Evolutionary conservation across 2,797 vertebrate genomes (phyloP), one percentile per base, ranked within the genome.

Genomic region (Oceanodroma leucorhoa): DNA sequence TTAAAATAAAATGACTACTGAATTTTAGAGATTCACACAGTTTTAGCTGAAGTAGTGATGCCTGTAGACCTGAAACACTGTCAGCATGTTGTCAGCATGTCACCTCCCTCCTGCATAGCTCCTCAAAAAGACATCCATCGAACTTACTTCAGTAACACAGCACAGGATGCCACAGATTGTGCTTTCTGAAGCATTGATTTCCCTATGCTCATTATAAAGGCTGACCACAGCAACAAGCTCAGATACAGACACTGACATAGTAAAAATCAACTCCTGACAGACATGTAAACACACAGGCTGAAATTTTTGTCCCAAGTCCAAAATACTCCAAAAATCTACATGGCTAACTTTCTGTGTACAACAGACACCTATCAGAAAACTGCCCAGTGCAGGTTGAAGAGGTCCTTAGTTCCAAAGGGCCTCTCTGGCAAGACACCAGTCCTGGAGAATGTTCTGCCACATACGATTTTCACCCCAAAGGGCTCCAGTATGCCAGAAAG

Each of bases 381-480:
- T 41, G 10, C 18, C 17, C 65, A 67, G 0, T 1, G 1, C 14
- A 61, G 19, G 29, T 2, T 71, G 53, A 51, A 64, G 34, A 82
- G 18, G 15, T 62, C 29, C 55, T 80, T 32, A 32, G n/a, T 36
- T 34, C 24, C 55, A 67, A 60, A 53, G 21, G 23, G 40, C 32
- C n/a, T 62, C 41, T 58, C 38, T 29, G 29, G 36, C 2, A 9
- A 87, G 41, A 69, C 23, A 48, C 21, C 24, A 29, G 34, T 45
- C 43, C 41, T 6, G 2, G 29, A 73, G 43, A 76, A 77, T 0
- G 0, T 55, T 60, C 79, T 77, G 46, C 40, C 43, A 29, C 11
- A 3, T 18, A 22, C 0, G 0, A 15, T 34, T 64, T 75, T 57
- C 26, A 76, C 18, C 51, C 32, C 38, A n/a, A 65, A 79, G 32